These are phyloP conservation scores for Leptobrachium leishanense DNA, from an alignment of 2,113 vertebrate genomes.

Conservation along the genomic window DNA sequence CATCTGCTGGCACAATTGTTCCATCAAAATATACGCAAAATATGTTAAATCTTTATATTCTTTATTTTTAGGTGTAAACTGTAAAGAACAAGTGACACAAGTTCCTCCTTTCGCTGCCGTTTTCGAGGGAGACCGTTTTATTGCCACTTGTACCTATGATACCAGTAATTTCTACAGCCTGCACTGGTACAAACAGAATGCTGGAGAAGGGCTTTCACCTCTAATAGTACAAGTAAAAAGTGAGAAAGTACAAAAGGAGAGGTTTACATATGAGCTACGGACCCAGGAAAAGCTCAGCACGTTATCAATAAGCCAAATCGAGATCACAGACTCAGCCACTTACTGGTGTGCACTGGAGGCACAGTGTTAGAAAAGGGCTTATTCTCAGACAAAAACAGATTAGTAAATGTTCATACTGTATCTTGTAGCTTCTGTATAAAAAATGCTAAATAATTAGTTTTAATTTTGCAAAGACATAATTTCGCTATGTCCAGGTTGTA, in stretches of 20 bases:
- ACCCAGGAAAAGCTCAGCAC: slow-evolving; percentile 18
- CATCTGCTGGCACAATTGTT: too few species aligned
- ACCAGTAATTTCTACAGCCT: background rate
- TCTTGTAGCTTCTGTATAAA: too few species aligned
- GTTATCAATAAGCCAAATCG: background rate
- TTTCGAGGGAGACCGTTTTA: background rate
- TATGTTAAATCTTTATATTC: background rate
- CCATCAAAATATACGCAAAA: too few species aligned
- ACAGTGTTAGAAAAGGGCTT: slow-evolving; percentile 6
- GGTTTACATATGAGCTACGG: slow-evolving; percentile 8
- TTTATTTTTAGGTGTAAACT: slow-evolving; percentile 4
- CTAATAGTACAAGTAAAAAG: background rate
- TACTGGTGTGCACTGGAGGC: slow-evolving; percentile 34
- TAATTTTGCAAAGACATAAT: too few species aligned
- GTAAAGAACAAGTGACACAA: slow-evolving; percentile 1
- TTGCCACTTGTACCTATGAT: slow-evolving; percentile 16
- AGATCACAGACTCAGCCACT: slow-evolving; percentile 7
- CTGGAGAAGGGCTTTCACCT: background rate
- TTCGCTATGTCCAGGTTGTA: too few species aligned
- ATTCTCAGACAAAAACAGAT: slow-evolving; percentile 16
- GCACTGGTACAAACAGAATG: slow-evolving; percentile 31
- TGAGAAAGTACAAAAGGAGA: background rate
- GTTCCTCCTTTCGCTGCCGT: background rate
- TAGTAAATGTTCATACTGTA: too few species aligned
- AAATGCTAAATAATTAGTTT: too few species aligned